Evolutionary conservation across 2,113 vertebrate genomes (phyloP), one percentile per base, ranked within the genome.

Genomic region (Myotis lucifugus): DNA sequence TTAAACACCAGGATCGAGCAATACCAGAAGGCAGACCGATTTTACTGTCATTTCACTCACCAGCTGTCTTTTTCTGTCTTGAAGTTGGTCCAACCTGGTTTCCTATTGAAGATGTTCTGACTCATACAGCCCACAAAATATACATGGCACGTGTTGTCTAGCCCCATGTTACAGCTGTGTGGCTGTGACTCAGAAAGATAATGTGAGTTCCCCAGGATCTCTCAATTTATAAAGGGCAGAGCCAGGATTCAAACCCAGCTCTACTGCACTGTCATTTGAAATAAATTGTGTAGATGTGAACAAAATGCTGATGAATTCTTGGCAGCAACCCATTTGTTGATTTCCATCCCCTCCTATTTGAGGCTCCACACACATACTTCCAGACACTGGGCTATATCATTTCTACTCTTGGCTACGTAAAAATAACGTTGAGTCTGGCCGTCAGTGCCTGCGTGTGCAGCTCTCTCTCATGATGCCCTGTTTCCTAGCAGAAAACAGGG

Each of bases 381-480:
- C 23, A 74, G 23, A 70, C 15, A 18, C 21, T 23, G 52, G 17
- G 13, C n/a, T 19, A 14, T 25, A 70, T 50, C 25, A 25, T 19
- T 21, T 76, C 25, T 64, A 8, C 25, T 66, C 27, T 27, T 61
- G 79, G 67, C 40, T 67, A 82, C 61, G 37, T 23, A 54, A 61
- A 67, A 88, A 29, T 7, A 61, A 40, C 21, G n/a, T 6, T 42
- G 29, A 77, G 15, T 52, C 23, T 56, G 13, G 56, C 34, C 5
- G 0, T 6, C 21, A n/a, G 54, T 8, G 27, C 27, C 32, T 21
- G 27, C 13, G 2, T 3, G 34, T 8, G 2, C 32, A 25, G 15
- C 29, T 32, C 4, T 29, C 3, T 29, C 70, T 17, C 11, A 3
- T 0, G 2, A 9, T 11, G 48, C 21, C 37, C 27, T 15, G 6